phyloP scores from a whole-genome alignment of 2,797 vertebrate genomes.

The Sebastes vulpes region DNA sequence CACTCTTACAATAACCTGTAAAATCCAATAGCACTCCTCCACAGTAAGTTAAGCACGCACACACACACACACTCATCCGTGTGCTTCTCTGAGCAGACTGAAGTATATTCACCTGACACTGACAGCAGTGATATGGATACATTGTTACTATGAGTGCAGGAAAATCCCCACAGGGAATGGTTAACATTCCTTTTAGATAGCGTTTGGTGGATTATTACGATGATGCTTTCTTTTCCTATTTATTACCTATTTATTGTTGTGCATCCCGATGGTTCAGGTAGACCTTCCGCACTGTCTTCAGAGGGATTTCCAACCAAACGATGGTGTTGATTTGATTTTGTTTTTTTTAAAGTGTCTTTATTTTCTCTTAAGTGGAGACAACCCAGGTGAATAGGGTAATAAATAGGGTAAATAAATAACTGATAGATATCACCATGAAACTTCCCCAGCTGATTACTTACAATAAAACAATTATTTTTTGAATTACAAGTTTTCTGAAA shows the following conservation, averaged over 20 bases:
- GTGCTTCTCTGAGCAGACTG: not conserved
- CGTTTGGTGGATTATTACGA: not conserved
- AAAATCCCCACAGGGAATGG: not conserved
- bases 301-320: not conserved
- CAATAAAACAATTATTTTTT: not conserved
- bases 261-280: not conserved
- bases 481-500: not conserved
- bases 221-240: slow-evolving; percentile 10
- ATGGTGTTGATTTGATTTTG: not conserved
- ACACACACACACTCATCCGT: not conserved
- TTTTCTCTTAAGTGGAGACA: not conserved
- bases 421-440: too few relatives aligned
- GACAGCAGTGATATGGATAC: slow-evolving; percentile 6
- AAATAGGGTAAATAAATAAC: too few relatives aligned
- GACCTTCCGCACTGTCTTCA: not conserved
- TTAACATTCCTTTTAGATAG: slow-evolving; percentile 22
- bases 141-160: slow-evolving; percentile 5
- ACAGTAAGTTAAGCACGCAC: not conserved
- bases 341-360: not conserved
- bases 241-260: slow-evolving; percentile 46
- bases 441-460: not conserved
- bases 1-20: slow-evolving; percentile 10
- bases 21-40: not conserved
- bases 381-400: too few relatives aligned
- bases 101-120: not conserved